phyloP scores from a whole-genome alignment of 2,797 vertebrate species.

The Oreortyx pictus region DNA sequence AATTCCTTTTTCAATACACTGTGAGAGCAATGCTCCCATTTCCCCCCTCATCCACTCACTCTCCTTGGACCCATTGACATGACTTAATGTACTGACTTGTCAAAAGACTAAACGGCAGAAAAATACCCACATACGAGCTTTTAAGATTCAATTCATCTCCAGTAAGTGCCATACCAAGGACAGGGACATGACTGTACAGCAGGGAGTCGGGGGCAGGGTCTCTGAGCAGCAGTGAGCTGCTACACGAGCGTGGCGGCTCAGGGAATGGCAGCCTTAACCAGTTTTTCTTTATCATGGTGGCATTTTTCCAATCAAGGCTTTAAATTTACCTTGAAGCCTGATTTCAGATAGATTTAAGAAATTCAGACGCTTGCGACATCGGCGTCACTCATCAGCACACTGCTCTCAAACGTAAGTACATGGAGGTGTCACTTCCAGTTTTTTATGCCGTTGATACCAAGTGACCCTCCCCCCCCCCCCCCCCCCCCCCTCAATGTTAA shows the following conservation, averaged over 20 bases:
- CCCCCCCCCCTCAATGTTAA: background rate
- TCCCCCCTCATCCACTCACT: background rate
- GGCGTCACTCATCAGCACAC: background rate
- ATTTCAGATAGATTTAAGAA: background rate
- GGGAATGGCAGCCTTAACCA: background rate
- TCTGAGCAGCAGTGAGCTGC: background rate
- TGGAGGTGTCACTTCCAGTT: background rate
- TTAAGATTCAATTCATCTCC: background rate
- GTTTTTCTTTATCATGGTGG: background rate
- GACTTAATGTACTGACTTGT: background rate
- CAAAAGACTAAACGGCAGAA: background rate
- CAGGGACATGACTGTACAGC: background rate
- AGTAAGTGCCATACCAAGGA: background rate
- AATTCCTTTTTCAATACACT: background rate
- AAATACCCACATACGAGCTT: background rate
- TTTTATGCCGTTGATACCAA: background rate
- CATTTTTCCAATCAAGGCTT: background rate
- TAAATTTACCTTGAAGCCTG: background rate
- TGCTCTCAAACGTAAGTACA: background rate
- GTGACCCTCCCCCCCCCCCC: background rate
- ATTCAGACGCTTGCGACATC: background rate
- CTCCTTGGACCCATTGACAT: background rate
- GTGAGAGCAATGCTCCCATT: background rate
- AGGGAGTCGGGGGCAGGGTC: background rate
- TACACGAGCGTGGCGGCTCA: background rate